Conservation (phyloP, 2,888 invertebrate genomes). For the Trichopria drosophilae region DNA sequence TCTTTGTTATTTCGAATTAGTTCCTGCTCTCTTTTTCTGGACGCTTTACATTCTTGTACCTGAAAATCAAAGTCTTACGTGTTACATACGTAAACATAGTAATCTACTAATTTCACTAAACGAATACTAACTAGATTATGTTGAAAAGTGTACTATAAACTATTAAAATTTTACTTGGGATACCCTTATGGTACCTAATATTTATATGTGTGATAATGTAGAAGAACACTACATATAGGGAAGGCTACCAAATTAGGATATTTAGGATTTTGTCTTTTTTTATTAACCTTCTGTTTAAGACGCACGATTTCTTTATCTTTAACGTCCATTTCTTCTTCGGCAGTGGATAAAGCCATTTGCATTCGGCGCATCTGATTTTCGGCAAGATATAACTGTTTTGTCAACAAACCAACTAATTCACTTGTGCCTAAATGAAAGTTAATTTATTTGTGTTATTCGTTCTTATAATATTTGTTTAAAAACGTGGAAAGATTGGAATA, state of each 20-base stretch:
- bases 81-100: no score
- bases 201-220: no score
- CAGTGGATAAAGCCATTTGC: constrained; percentile 41
- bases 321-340: constrained; percentile 41
- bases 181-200: no score
- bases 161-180: no score
- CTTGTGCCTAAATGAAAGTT: no score
- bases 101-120: no score
- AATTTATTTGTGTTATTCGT: no score
- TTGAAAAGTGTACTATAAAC: no score
- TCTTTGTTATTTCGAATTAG: constrained; percentile 38
- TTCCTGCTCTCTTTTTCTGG: constrained; percentile 43
- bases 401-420: constrained; percentile 42
- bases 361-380: constrained; percentile 46
- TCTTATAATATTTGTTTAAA: no score
- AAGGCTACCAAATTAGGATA: not conserved
- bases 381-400: constrained; percentile 45
- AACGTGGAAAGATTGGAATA: no score
- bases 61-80: constrained; percentile 25
- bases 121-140: no score
- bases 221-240: no score
- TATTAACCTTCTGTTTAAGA: constrained; percentile 47
- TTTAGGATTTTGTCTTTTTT: not conserved
- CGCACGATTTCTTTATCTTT: constrained; percentile 47
- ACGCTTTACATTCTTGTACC: constrained; percentile 47